phyloP scores from a whole-genome alignment of 37 sponge, comb jelly and placozoan species.

The Geodia barretti region DNA sequence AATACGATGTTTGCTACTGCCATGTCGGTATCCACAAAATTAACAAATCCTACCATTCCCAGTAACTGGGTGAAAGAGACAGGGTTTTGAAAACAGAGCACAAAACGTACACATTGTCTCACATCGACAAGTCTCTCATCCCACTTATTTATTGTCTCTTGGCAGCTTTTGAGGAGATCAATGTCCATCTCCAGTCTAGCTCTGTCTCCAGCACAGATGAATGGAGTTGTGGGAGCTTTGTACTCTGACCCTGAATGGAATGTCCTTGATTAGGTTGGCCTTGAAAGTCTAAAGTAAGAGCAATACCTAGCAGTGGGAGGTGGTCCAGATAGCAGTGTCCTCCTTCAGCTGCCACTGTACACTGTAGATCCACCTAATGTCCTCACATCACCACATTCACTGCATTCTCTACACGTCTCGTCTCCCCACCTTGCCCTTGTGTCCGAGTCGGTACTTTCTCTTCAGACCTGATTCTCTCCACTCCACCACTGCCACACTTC shows the following conservation, averaged over 20 bases:
- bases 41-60: neutral
- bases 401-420: neutral
- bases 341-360: too few species aligned
- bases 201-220: neutral
- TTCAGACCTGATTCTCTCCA: slow-evolving; percentile 54
- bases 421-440: slow-evolving; percentile 82
- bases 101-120: neutral
- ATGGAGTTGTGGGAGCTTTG: neutral
- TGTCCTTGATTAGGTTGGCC: neutral
- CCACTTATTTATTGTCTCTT: neutral
- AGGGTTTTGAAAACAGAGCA: too few species aligned
- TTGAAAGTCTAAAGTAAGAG: neutral
- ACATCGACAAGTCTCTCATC: neutral
- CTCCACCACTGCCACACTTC: slow-evolving; percentile 80
- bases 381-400: neutral
- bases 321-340: too few species aligned
- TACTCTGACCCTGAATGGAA: neutral
- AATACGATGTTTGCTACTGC: neutral
- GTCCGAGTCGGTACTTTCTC: slow-evolving; percentile 76
- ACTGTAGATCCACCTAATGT: too few species aligned
- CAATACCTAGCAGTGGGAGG: too few species aligned
- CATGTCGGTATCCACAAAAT: neutral
- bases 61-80: too few species aligned
- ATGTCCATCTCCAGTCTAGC: neutral
- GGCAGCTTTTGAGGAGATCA: neutral